phyloP scores from a whole-genome alignment of 2,797 vertebrate species.

The Florisuga fusca region DNA sequence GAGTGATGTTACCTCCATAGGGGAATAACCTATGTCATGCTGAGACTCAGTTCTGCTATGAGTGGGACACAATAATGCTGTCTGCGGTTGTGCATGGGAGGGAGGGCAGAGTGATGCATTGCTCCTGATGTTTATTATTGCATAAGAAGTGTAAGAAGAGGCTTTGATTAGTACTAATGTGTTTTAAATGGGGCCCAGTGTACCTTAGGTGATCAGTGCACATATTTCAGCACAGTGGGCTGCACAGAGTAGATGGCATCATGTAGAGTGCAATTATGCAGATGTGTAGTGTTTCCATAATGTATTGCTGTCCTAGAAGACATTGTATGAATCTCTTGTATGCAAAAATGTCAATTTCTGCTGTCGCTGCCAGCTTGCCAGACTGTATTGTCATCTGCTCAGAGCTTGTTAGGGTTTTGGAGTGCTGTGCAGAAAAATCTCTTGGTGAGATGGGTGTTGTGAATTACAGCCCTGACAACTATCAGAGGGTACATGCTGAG shows the following conservation, averaged over 20 bases:
- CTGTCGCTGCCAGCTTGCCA: slow-evolving; percentile 16
- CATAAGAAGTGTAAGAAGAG: background rate
- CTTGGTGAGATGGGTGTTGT: background rate
- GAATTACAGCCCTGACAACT: background rate
- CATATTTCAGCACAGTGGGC: slow-evolving; percentile 24
- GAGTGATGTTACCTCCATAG: background rate
- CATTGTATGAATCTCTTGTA: background rate
- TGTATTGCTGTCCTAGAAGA: background rate
- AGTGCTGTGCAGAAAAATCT: background rate
- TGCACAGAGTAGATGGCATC: background rate
- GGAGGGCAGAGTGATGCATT: background rate
- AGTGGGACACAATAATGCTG: background rate
- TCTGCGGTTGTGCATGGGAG: background rate
- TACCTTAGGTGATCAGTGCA: background rate
- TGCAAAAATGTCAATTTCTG: slow-evolving; percentile 11
- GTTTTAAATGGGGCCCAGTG: background rate
- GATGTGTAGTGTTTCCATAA: background rate
- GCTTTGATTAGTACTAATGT: background rate
- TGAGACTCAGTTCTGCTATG: background rate
- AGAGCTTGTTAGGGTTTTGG: slow-evolving; percentile 40
- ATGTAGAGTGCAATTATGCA: slow-evolving; percentile 11
- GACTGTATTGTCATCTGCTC: slow-evolving; percentile 4
- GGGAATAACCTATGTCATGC: background rate
- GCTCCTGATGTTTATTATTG: background rate
- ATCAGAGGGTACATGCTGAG: slow-evolving; percentile 8